These are phyloP conservation scores for Orchesellides sinensis DNA, from an alignment of 2,888 invertebrate genomes.

Conservation along the genomic window DNA sequence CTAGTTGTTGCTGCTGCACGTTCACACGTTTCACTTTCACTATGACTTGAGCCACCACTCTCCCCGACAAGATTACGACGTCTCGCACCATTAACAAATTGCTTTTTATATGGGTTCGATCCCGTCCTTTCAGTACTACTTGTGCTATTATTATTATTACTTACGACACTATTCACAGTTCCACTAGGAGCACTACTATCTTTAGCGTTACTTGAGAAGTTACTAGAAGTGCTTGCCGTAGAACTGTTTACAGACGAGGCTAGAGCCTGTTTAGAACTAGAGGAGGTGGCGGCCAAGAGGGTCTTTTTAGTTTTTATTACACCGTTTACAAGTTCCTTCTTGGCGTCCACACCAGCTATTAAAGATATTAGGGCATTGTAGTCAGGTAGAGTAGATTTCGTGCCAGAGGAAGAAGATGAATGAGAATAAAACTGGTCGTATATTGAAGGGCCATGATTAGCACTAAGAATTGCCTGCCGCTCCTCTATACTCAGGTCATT, in stretches of 20 bases:
- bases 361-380: conserved; percentile 71
- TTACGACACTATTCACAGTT: conserved; percentile 23
- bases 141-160: conserved; percentile 9
- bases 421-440: conserved; percentile 89
- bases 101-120: conserved; percentile 85
- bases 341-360: conserved; percentile 66
- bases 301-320: conserved; percentile 55
- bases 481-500: conserved; percentile 78
- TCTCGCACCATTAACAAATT: conserved; percentile 86
- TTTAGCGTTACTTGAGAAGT: conserved; percentile 17
- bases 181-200: conserved; percentile 24
- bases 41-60: conserved; percentile 70
- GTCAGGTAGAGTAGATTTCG: conserved; percentile 80
- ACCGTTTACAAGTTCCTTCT: conserved; percentile 69
- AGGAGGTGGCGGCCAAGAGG: background rate
- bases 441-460: conserved; percentile 93
- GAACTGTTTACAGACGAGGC: conserved; percentile 21
- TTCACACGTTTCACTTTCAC: conserved; percentile 72
- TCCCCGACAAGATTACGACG: conserved; percentile 77
- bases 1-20: conserved; percentile 17
- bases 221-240: conserved; percentile 20
- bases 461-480: conserved; percentile 87
- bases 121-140: conserved; percentile 47
- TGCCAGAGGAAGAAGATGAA: conserved; percentile 78
- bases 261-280: too few species aligned